Base-by-base conservation (phyloP, 2,113 vertebrate genomes). In the Clarias magur region DNA sequence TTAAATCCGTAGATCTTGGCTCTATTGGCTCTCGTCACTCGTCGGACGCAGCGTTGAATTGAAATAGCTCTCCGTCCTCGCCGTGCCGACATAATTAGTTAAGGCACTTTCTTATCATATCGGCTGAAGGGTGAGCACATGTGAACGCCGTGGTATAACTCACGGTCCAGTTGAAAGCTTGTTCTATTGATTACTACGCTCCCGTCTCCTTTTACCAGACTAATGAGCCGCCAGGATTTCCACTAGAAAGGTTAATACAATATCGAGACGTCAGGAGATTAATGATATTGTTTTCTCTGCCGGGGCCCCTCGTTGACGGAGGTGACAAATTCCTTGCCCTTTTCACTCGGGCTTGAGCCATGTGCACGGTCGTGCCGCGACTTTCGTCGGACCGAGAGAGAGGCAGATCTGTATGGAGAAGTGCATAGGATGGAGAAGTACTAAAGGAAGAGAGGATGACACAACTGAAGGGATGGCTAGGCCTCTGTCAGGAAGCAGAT, bases 201-300 rank as follows among this genome's bases (percentile, higher is more conserved):
- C 92, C 91, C 91, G 70, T 91, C 90, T 88, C 91, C 80, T 79
- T 87, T 81, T 85, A 94, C 93, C 93, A 95, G 94, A 95, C 94
- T 95, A 96, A 95, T 95, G 95, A 95, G 93, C 90, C 56, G 81
- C 78, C 76, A 90, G 91, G 94, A 89, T 95, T 94, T 92, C 92
- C 92, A 92, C 86, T 86, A 92, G 94, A 96, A 96, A 96, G 95
- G 95, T 95, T 96, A 96, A 96, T 95, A 94, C 94, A 94, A 95
- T 95, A 95, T 95, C 95, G 93, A 96, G 96, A 96, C 95, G 94
- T 95, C 95, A 95, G 92, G 92, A 95, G 95, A 96, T 95, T 94
- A 95, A 96, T 95, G 94, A 91, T 93, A 93, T 91, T 93, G 93
- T 94, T 59, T 94, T 92, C 93, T 93, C 90, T 91, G 92, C 72